These are phyloP conservation scores for Limnephilus auricula DNA, from an alignment of 2,888 invertebrate species.

Conservation along the genomic window DNA sequence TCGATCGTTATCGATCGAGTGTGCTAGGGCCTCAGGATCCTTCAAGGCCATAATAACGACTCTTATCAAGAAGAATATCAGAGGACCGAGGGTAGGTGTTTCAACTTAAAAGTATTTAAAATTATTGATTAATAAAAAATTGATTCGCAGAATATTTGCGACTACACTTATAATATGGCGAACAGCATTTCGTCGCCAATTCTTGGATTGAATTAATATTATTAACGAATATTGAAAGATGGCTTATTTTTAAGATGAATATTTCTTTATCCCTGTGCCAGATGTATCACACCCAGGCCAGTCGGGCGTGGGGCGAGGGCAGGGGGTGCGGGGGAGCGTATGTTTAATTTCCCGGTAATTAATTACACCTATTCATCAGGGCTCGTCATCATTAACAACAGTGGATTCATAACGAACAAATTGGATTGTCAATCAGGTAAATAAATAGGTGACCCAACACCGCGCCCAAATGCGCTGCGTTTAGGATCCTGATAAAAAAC, in stretches of 20 bases:
- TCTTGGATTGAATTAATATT: too few relatives aligned
- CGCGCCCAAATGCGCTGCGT: background rate
- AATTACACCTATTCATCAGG: conserved; percentile 65
- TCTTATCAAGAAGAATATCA: too few relatives aligned
- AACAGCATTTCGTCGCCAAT: too few relatives aligned
- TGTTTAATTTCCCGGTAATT: conserved; percentile 65
- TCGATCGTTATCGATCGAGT: too few relatives aligned
- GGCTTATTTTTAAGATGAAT: background rate
- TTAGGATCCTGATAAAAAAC: background rate
- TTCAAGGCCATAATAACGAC: too few relatives aligned
- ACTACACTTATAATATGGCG: too few relatives aligned
- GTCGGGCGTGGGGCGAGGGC: background rate
- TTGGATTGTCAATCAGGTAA: conserved; percentile 66
- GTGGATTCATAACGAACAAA: conserved; percentile 63
- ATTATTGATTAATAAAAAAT: too few relatives aligned
- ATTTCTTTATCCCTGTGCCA: conserved; percentile 6
- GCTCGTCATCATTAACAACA: conserved; percentile 58
- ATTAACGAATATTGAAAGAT: too few relatives aligned
- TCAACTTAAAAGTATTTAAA: too few relatives aligned
- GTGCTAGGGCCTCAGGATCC: too few relatives aligned
- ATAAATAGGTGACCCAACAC: conserved; percentile 62
- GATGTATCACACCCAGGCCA: conserved; percentile 12
- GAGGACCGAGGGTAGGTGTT: too few relatives aligned
- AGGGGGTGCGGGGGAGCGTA: conserved; percentile 44
- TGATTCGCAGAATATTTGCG: too few relatives aligned